A percentile compares a stretch with the other conserved stretches of the same genome.
phyloP scores from a whole-genome alignment of 2,888 invertebrate species.

The Spodoptera picta region DNA sequence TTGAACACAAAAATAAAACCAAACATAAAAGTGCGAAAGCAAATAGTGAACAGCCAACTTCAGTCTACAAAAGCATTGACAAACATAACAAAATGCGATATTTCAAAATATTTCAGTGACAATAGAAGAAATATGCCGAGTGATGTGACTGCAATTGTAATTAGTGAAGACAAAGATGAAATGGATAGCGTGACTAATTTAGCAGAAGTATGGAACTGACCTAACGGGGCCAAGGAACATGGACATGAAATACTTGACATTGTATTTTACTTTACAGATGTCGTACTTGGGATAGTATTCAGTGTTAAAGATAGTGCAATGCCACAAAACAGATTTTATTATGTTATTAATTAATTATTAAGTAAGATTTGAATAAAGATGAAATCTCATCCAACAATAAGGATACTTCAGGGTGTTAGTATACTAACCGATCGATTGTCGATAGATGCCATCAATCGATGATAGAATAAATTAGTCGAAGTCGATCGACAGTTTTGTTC shows the following conservation, averaged over 20 bases:
- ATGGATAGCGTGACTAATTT: slow-evolving; percentile 49
- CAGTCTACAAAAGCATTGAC: slow-evolving; percentile 41
- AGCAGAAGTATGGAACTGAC: slow-evolving; percentile 37
- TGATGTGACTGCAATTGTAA: slow-evolving; percentile 55
- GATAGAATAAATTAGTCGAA: too few species aligned
- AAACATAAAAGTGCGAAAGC: neutral
- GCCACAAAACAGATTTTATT: too few species aligned
- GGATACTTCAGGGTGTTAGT: too few species aligned
- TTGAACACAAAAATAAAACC: neutral
- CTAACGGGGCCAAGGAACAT: slow-evolving; percentile 22
- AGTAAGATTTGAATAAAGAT: too few species aligned
- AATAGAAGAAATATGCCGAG: slow-evolving; percentile 40
- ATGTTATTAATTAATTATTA: too few species aligned
- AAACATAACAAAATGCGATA: slow-evolving; percentile 45
- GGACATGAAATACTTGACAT: slow-evolving; percentile 9
- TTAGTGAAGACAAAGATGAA: slow-evolving; percentile 42
- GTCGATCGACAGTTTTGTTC: too few species aligned
- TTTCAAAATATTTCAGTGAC: slow-evolving; percentile 50
- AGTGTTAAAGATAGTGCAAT: too few species aligned
- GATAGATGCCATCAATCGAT: too few species aligned
- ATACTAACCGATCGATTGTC: too few species aligned
- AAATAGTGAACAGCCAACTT: neutral
- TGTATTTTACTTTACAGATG: neutral
- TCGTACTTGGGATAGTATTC: neutral
- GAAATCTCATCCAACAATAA: too few species aligned